phyloP scores from a whole-genome alignment of 2,888 invertebrate species.

The Stenodera caucasica region DNA sequence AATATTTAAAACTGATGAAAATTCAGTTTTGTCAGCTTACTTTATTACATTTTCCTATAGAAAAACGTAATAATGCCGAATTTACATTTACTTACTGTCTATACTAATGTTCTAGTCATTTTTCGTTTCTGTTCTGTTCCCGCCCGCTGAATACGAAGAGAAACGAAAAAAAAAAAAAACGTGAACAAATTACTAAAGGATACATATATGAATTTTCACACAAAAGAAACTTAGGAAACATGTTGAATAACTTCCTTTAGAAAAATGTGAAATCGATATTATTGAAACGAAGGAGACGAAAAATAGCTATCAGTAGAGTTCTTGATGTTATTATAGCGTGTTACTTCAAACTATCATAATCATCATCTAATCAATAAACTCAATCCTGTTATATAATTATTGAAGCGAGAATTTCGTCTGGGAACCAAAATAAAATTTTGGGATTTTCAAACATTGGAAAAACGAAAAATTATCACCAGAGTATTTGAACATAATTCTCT shows the following conservation, averaged over 20 bases:
- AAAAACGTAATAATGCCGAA: not conserved
- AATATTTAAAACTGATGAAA: too few relatives aligned
- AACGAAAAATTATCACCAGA: too few relatives aligned
- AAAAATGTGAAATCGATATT: constrained; percentile 9
- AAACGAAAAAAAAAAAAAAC: not conserved
- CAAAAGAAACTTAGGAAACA: constrained; percentile 8
- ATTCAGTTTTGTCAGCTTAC: too few relatives aligned
- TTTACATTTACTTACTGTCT: not conserved
- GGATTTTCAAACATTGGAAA: too few relatives aligned
- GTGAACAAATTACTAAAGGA: constrained; percentile 3
- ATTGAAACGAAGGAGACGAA: not conserved
- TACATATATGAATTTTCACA: constrained; percentile 7
- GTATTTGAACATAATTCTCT: too few relatives aligned
- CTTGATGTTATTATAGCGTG: constrained; percentile 6
- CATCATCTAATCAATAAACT: not conserved
- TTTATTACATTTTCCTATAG: not conserved
- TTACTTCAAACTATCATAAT: constrained; percentile 4
- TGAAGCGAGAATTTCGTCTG: too few relatives aligned
- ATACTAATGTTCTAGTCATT: not conserved
- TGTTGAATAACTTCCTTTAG: constrained; percentile 11
- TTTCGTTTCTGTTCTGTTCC: not conserved
- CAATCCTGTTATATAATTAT: too few relatives aligned
- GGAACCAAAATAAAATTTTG: too few relatives aligned
- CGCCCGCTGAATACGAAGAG: not conserved
- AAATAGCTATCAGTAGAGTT: not conserved